phyloP scores from a whole-genome alignment of 2,113 vertebrate species.

The Nothobranchius kuhntae region DNA sequence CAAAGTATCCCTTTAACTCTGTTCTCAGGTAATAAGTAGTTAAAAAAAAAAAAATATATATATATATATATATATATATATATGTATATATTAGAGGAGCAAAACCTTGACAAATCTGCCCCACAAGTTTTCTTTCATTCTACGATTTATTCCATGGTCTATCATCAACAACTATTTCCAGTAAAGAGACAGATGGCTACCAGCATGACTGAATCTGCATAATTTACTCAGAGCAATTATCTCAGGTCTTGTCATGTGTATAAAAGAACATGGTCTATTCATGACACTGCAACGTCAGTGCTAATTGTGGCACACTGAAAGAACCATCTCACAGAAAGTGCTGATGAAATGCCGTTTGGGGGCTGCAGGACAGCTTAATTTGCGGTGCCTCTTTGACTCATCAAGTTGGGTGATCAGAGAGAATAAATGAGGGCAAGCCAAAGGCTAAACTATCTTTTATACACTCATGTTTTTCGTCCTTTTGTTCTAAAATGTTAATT shows the following conservation, averaged over 20 bases:
- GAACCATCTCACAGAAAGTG: constrained; percentile 37
- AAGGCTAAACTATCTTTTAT: constrained; percentile 67
- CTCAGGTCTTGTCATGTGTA: constrained; percentile 5
- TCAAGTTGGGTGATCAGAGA: constrained; percentile 54
- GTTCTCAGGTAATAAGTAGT: not conserved
- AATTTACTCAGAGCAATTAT: constrained; percentile 23
- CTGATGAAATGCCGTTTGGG: constrained; percentile 51
- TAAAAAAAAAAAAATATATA: no score
- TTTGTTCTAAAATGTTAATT: constrained; percentile 51
- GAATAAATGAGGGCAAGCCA: constrained; percentile 63
- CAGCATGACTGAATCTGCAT: constrained; percentile 28
- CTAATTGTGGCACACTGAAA: constrained; percentile 40
- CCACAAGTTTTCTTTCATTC: not conserved
- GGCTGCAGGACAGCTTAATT: constrained; percentile 63
- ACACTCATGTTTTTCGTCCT: constrained; percentile 45
- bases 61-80: no score
- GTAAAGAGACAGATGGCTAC: constrained; percentile 47
- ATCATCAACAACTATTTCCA: constrained; percentile 21
- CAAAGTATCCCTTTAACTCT: not conserved
- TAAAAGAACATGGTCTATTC: constrained; percentile 25
- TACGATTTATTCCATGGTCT: constrained; percentile 9
- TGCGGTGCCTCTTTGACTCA: constrained; percentile 60
- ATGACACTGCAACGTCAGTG: constrained; percentile 18
- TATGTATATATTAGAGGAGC: no score
- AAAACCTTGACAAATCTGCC: not conserved